Base-by-base conservation (phyloP, 1,140 invertebrate genomes). In the Drosophila subpulchrella region DNA sequence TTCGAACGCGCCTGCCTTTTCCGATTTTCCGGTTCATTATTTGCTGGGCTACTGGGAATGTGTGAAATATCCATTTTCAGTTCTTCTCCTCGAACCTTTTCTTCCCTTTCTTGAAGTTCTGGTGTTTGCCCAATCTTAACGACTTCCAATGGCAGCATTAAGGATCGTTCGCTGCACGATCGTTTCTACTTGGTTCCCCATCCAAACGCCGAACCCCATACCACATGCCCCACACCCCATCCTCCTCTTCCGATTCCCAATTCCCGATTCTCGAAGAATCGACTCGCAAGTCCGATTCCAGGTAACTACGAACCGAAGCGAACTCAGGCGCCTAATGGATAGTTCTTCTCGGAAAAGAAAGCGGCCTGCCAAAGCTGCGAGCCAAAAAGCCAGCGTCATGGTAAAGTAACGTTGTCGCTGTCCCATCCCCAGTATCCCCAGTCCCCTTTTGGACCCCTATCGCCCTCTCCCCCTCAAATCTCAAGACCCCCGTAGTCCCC, bases 271-370 rank as follows among this genome's bases (percentile, higher is more conserved):
- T 50, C 48, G 48, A 50, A 50, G 48, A 50, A 50, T 66, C 63
- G 60, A 67, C 51, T 75, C 42, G 48, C 61, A 51, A 47, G 60
- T 42, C 70, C 73, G 62, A 54, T 76, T 76, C 73, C 73, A 76
- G 73, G 73, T 76, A 76, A 76, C 73, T 76, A 75, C 73, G 73
- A 76, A 67, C 54, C 72, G 73, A 66, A 75, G 75, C 75, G 70
- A 88, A 83, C 83, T 88, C 72, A 88, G 83, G 83, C 83, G 83
- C 83, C 83, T 88, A 88, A 88, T 88, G 83, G 79, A 79, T 88
- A 89, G 84, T 79, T 88, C 75, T 88, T 88, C 83, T 88, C 59
- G 76, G 83, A 88, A 86, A 88, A 88, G 83, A 88, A 88, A 88
- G 83, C 83, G 84, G 83, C 72, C 75, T 88, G 82, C 76, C 81